Evolutionary conservation across 2,888 invertebrate species (phyloP).

Genomic region (Drepanosiphum platanoidis): DNA sequence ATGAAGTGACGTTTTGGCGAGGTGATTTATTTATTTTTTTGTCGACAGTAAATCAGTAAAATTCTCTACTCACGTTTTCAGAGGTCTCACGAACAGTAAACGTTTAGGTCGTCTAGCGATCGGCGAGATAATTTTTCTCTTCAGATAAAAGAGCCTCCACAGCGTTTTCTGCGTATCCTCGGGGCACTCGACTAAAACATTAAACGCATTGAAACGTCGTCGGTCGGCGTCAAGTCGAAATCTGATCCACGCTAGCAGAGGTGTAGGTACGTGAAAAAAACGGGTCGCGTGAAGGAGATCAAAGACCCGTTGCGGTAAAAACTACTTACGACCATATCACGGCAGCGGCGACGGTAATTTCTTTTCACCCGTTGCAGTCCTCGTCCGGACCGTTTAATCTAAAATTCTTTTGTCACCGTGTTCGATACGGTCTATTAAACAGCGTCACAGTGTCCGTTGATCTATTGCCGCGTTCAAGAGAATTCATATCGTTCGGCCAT

Average conservation of each 20-base stretch:
- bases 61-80: no score
- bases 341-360: conserved; percentile 9
- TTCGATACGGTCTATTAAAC: not conserved
- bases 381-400: not conserved
- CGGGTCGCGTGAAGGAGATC: conserved; percentile 23
- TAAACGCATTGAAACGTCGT: not conserved
- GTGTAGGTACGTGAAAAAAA: conserved; percentile 1
- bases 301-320: conserved; percentile 27
- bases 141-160: no score
- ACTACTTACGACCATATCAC: not conserved
- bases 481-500: not conserved
- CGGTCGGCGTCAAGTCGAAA: not conserved
- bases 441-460: no score
- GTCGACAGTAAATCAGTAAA: no score
- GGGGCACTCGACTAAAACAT: not conserved
- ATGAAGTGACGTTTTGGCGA: no score
- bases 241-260: not conserved
- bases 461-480: not conserved
- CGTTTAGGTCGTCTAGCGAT: no score
- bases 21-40: no score
- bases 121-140: no score
- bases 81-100: no score
- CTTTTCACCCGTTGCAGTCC: not conserved
- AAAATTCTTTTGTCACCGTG: conserved; percentile 9
- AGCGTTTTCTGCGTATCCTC: not conserved